phyloP scores from a whole-genome alignment of 2,113 vertebrate species.

The Shinisaurus crocodilurus region DNA sequence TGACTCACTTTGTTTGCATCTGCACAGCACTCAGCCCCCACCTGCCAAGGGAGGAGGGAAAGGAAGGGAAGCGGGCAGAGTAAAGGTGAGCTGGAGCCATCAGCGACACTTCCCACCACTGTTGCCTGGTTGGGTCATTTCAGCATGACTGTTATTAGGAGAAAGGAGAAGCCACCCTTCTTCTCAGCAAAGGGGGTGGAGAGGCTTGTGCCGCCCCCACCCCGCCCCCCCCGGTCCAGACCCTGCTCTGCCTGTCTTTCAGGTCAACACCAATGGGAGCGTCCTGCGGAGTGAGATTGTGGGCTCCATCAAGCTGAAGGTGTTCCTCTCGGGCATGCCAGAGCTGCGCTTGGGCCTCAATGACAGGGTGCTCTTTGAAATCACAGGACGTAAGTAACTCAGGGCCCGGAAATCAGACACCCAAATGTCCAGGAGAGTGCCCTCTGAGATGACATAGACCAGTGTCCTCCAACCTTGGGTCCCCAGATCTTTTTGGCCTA shows the following conservation, averaged over 20 bases:
- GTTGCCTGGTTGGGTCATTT: neutral
- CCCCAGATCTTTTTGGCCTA: too few relatives aligned
- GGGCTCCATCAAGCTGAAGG: constrained; percentile 97
- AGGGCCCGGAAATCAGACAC: accelerated
- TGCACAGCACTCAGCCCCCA: too few relatives aligned
- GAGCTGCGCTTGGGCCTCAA: constrained; percentile 96
- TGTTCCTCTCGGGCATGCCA: constrained; percentile 97
- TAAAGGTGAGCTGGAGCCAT: too few relatives aligned
- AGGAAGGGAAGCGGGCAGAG: too few relatives aligned
- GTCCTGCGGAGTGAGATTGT: constrained; percentile 96
- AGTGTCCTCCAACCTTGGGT: too few relatives aligned
- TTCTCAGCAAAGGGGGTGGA: neutral
- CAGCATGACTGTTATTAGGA: neutral
- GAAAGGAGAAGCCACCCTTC: neutral
- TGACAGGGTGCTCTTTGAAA: constrained; percentile 98
- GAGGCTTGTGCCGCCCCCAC: too few relatives aligned
- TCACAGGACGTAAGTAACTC: constrained; percentile 94
- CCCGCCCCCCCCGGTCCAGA: neutral
- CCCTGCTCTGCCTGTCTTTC: accelerated
- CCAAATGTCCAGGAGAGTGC: too few relatives aligned
- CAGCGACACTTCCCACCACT: too few relatives aligned
- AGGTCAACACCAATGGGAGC: constrained; percentile 97
- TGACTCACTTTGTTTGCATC: too few relatives aligned
- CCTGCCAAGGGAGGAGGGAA: too few relatives aligned
- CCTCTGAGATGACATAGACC: too few relatives aligned